Evolutionary conservation across 92 coral and sea anemone genomes (phyloP), one percentile per base, ranked within the genome.

Genomic region (Epizoanthus illoricatus): DNA sequence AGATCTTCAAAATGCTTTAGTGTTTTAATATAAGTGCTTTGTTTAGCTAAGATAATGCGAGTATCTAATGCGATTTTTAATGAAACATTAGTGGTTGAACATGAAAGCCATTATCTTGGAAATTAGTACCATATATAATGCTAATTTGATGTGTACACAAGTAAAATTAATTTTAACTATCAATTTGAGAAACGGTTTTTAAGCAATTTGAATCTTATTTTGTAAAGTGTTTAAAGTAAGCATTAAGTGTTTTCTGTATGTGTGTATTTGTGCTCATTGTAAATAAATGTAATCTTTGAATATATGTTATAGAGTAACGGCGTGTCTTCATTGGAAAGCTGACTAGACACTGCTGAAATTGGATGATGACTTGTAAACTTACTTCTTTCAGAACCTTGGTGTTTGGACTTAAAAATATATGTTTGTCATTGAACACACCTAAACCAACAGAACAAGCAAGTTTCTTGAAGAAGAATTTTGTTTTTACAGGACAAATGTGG

Each of bases 401-500:
- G 43, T 41, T 78, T 45, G 68, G 40, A 42, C 28, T 73, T 52
- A 60, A 71, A 54, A 68, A 56, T 83, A 81, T 82, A 60, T 58
- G 75, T 76, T 28, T 57, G 72, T 80, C 71, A 19, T 65, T 56
- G 3, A 57, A 71, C 62, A 65, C 54, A 36, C 80, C 7, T n/a
- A 79, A 79, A 88, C 55, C 74, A 84, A 66, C 65, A 80, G 81
- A 65, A 52, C 15, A 49, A 21, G 55, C 21, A 19, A 70, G 56
- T 41, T 83, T 59, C 40, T 85, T 88, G 43, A 47, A 45, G 76
- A 39, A 65, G 7, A 63, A 63, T 76, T 21, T 59, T 63, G 65
- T 76, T 76, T 75, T 64, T 83, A 57, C 74, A 86, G 86, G 28
- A 86, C 84, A 83, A 71, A 47, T 79, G 76, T 41, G 66, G 43